These are phyloP conservation scores for Sarcophaga rosellei DNA, from an alignment of 2,888 invertebrate genomes.

Conservation along the genomic window DNA sequence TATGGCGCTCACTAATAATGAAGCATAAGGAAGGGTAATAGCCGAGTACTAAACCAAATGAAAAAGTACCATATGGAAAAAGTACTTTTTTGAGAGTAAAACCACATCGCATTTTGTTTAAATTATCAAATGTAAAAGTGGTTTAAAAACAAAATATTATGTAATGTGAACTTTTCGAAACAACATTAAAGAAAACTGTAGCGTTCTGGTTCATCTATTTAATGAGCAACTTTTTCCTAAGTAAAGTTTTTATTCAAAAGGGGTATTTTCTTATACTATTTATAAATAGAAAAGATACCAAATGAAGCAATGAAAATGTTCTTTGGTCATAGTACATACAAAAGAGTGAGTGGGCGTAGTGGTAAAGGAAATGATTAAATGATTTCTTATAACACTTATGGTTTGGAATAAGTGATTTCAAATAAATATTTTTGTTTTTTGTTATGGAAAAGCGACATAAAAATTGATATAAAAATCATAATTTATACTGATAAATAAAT, in stretches of 20 bases:
- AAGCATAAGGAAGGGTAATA: background rate
- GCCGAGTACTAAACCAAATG: background rate
- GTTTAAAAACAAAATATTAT: too few relatives aligned
- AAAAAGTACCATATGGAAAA: background rate
- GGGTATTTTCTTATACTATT: too few relatives aligned
- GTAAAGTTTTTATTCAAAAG: too few relatives aligned
- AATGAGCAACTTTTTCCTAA: too few relatives aligned
- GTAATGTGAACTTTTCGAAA: too few relatives aligned
- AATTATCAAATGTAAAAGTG: background rate
- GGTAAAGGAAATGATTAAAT: conserved; percentile 12
- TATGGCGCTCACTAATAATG: background rate
- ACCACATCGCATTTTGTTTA: background rate
- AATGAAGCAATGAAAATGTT: too few relatives aligned
- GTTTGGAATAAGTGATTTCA: conserved; percentile 47
- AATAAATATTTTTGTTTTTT: conserved; percentile 10
- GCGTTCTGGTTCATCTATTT: too few relatives aligned
- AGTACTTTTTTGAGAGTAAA: background rate
- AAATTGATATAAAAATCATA: conserved; percentile 47
- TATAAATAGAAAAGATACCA: too few relatives aligned
- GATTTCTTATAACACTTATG: conserved; percentile 48
- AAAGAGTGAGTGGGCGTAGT: conserved; percentile 5
- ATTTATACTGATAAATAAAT: conserved; percentile 14
- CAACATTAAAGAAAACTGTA: too few relatives aligned
- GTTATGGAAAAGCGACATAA: conserved; percentile 48
- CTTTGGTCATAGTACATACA: background rate